phyloP scores from a whole-genome alignment of 2,797 vertebrate species.

The Dicrostonyx torquatus region DNA sequence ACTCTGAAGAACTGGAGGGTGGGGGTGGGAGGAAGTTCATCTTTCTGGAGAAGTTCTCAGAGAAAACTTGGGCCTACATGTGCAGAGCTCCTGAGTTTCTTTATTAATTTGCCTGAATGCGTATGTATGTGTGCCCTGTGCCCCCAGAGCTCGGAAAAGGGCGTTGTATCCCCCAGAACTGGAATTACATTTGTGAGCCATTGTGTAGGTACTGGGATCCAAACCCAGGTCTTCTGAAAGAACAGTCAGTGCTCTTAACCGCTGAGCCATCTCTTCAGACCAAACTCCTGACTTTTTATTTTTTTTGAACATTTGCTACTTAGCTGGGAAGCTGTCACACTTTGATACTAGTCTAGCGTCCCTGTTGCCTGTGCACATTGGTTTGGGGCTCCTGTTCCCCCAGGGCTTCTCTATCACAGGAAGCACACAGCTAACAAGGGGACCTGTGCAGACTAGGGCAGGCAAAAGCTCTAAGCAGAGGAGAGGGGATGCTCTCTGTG shows the following conservation, averaged over 20 bases:
- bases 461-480: neutral
- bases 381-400: neutral
- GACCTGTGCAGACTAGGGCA: accelerated
- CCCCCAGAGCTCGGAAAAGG: neutral
- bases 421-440: neutral
- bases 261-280: too few species aligned
- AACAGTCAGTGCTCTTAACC: neutral
- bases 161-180: neutral
- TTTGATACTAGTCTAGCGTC: neutral
- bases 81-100: neutral
- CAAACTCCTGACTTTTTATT: neutral
- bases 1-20: neutral
- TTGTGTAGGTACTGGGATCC: too few species aligned
- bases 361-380: neutral
- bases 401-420: accelerated
- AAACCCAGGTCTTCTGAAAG: neutral
- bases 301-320: neutral
- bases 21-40: accelerated
- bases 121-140: neutral
- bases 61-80: neutral
- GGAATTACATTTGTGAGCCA: neutral
- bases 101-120: neutral
- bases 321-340: neutral
- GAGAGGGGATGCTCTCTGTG: neutral
- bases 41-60: neutral